Evolutionary conservation across 2,888 invertebrate genomes (phyloP), one percentile per base, ranked within the genome.

Genomic region (Eupeodes luniger): DNA sequence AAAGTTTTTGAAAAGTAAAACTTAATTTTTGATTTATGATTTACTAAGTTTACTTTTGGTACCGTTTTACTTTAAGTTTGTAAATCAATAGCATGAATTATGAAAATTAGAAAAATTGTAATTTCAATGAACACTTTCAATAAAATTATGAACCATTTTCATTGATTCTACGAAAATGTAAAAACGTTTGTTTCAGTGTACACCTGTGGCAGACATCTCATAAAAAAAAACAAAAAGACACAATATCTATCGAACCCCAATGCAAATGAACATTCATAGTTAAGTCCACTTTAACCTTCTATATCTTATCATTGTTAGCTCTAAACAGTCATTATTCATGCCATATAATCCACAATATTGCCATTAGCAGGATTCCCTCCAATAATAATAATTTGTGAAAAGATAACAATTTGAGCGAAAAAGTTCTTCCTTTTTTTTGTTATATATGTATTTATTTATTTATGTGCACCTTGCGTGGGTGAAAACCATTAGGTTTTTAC

Each of bases 401-500:
- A 51, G 57, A 47, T 62, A 49, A 75, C 53, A 76, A 47, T 53
- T 64, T 62, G 14, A 53, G 44, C 69, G 59, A 36, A 81, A 51
- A 76, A 34, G 70, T 70, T 70, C 55, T 55, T 70, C 40, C 6
- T 36, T 34, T 27, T 27, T 27, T 27, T 27, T 27, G 27, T 27
- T 27, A 27, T 3, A 27, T 27, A 27, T 27, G 3, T 27, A 2
- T 27, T 27, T 27, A 27, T 27, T 64, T 53, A 34, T 61, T 49
- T 75, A 49, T 57, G 64, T 64, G 47, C 47, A 84, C 72, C 66
- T 85, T 85, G 76, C 85, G 81, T 85, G 85, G 49, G 53, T 27
- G 53, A 27, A 76, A 76, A 16, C 66, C 81, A 61, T 81, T 77
- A 81, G 66, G 51, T 36, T 72, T 44, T 72, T 44, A 66, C 76